These are phyloP conservation scores for Habrosyne pyritoides DNA, from an alignment of 2,888 invertebrate genomes.

Conservation along the genomic window DNA sequence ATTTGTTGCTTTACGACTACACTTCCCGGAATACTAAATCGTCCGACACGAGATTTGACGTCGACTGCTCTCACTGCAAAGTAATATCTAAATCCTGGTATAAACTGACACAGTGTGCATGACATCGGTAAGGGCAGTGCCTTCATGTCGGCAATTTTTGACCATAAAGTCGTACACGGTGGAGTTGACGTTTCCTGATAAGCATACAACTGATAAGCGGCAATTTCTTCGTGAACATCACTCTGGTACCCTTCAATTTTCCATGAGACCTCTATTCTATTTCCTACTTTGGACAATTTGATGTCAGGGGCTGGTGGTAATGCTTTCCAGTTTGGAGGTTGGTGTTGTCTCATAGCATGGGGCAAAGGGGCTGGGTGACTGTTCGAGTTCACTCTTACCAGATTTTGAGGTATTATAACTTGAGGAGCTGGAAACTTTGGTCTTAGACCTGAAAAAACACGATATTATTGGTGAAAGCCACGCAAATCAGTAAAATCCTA, in stretches of 20 bases:
- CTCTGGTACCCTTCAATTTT: constrained; percentile 88
- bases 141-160: constrained; percentile 97
- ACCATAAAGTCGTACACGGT: constrained; percentile 91
- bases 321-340: constrained; percentile 84
- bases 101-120: constrained; percentile 95
- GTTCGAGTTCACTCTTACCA: constrained; percentile 23
- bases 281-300: constrained; percentile 90
- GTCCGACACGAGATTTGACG: constrained; percentile 90
- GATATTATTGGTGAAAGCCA: neutral
- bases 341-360: constrained; percentile 76
- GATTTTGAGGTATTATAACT: constrained; percentile 38
- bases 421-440: constrained; percentile 39
- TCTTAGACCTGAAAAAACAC: constrained; percentile 48
- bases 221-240: constrained; percentile 88
- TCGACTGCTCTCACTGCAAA: constrained; percentile 97
- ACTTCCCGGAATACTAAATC: constrained; percentile 91
- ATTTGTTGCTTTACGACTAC: constrained; percentile 84
- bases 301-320: constrained; percentile 92
- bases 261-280: constrained; percentile 97
- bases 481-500: too few species aligned
- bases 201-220: constrained; percentile 95
- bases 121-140: constrained; percentile 97
- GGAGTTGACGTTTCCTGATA: constrained; percentile 92
- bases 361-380: constrained; percentile 87
- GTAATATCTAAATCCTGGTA: constrained; percentile 95